Percentiles rank a stretch among this genome's conserved stretches.
Conservation (phyloP, 2,797 vertebrate genomes). For the Manis pentadactyla region DNA sequence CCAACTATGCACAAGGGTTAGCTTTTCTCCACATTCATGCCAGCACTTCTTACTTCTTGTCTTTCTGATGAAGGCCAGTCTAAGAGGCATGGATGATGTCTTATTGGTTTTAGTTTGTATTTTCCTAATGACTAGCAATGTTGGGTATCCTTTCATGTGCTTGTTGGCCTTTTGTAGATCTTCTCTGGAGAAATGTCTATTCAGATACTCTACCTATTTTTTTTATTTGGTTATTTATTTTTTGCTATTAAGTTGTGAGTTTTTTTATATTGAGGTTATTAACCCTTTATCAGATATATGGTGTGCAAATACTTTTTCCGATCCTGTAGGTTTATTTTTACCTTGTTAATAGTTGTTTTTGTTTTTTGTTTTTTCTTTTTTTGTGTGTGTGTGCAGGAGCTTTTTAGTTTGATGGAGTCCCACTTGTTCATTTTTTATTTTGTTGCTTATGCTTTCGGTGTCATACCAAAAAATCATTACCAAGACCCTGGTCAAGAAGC, state of each 20-base stretch:
- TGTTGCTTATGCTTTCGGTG: not conserved
- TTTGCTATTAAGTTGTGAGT: not conserved
- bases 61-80: not conserved
- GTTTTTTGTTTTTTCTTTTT: not conserved
- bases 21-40: not conserved
- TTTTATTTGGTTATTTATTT: not conserved
- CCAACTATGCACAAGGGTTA: not conserved
- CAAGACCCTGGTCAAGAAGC: not conserved
- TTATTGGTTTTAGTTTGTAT: not conserved
- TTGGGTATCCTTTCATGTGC: not conserved
- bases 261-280: not conserved
- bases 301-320: not conserved
- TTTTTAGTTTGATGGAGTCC: not conserved
- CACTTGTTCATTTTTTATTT: not conserved
- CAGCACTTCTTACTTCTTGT: not conserved
- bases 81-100: not conserved
- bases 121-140: not conserved
- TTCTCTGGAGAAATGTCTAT: not conserved
- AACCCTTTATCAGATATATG: not conserved
- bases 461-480: not conserved
- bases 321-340: not conserved
- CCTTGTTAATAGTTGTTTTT: not conserved
- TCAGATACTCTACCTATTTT: not conserved
- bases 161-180: not conserved
- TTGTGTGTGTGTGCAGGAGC: not conserved